Evolutionary conservation across 1,140 invertebrate species (phyloP).

Genomic region (Galendromus occidentalis): DNA sequence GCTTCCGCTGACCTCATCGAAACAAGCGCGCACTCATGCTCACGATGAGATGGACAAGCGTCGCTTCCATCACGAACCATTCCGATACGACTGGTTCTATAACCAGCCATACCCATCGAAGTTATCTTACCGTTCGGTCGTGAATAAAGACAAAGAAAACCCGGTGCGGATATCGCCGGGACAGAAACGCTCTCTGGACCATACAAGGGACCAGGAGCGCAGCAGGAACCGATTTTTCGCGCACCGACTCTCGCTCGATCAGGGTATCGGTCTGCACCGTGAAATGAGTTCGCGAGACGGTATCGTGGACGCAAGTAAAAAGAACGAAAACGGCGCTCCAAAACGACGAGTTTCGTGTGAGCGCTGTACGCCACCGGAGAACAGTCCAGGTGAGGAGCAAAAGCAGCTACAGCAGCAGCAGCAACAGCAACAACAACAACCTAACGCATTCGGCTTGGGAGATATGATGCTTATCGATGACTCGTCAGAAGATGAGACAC

Average conservation of each 20-base stretch:
- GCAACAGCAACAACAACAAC: neutral
- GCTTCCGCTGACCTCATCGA: neutral
- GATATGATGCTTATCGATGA: slow-evolving; percentile 9
- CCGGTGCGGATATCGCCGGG: neutral
- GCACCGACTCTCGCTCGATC: neutral
- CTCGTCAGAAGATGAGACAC: neutral
- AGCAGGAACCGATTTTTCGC: neutral
- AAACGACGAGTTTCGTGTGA: neutral
- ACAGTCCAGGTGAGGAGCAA: neutral
- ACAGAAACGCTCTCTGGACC: neutral
- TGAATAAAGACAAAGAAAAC: neutral
- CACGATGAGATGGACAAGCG: neutral
- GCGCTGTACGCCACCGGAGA: neutral
- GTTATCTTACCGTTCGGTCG: neutral
- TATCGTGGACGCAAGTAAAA: neutral
- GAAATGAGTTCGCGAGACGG: neutral
- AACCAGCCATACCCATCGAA: neutral
- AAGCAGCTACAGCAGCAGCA: neutral
- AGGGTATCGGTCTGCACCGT: neutral
- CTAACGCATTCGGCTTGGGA: neutral
- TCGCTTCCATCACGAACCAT: slow-evolving; percentile 1
- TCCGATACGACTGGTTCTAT: slow-evolving; percentile 6
- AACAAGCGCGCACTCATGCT: neutral
- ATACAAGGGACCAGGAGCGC: neutral
- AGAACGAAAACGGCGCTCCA: neutral